Conservation (phyloP, 2,888 invertebrate species). For the Caenorhabditis auriculariae region DNA sequence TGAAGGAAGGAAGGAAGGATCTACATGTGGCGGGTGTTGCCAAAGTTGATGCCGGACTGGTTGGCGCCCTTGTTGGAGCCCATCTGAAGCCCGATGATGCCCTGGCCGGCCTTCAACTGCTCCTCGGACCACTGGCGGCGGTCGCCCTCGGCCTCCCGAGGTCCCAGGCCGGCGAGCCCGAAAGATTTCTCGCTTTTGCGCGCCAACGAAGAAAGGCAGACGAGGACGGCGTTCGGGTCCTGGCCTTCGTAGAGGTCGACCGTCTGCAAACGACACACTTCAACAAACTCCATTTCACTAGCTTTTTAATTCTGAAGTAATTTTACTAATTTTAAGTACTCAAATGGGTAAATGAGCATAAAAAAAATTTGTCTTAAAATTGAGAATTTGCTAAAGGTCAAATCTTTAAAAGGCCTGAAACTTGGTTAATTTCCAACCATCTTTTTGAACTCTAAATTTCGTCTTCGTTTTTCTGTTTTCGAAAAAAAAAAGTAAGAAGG, state of each 20-base stretch:
- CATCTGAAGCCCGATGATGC: constrained; percentile 82
- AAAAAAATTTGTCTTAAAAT: too few species aligned
- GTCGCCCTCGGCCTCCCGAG: constrained; percentile 85
- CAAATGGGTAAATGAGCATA: too few species aligned
- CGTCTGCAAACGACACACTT: constrained; percentile 81
- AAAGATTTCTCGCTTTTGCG: constrained; percentile 72
- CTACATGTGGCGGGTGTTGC: constrained; percentile 84
- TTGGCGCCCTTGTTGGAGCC: constrained; percentile 96
- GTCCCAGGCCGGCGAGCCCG: constrained; percentile 45
- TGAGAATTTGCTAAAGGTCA: too few species aligned
- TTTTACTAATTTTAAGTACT: too few species aligned
- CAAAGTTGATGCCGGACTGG: constrained; percentile 93
- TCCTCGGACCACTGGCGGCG: constrained; percentile 90
- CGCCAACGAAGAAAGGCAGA: constrained; percentile 89
- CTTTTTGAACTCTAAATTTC: too few species aligned
- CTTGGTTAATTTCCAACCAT: too few species aligned
- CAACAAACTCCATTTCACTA: too few species aligned
- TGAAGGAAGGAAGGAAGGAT: background rate
- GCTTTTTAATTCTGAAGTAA: too few species aligned
- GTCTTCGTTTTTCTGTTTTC: too few species aligned
- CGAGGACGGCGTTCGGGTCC: constrained; percentile 91
- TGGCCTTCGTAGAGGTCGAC: constrained; percentile 88
- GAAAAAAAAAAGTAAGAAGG: too few species aligned
- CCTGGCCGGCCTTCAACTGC: constrained; percentile 72
- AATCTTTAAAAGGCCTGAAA: too few species aligned